Base-by-base conservation (phyloP, 2,888 invertebrate species). In the Achlya flavicornis region DNA sequence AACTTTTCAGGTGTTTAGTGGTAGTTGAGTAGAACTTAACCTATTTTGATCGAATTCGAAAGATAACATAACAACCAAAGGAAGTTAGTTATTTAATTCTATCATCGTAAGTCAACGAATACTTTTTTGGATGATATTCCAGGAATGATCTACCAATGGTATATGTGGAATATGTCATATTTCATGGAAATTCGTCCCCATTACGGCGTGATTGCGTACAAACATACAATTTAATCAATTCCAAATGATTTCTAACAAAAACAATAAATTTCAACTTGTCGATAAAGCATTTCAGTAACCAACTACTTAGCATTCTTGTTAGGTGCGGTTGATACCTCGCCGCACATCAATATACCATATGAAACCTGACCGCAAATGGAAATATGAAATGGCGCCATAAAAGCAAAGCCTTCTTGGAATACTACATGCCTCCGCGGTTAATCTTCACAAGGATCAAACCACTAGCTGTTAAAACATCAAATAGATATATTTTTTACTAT, bases 311-410 rank as follows among this genome's bases (percentile, higher is more conserved):
- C 75, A 88, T 85, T 87, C 85, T 64, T 62, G 72, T 71, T 71
- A 78, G 75, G 79, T 73, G 67, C 70, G 70, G 66, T 26, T 66
- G 64, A 71, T 68, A 69, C 71, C 73, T 78, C 69, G 75, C 63
- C 69, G 74, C 67, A 85, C 83, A 85, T 87, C 66, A 72, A 68
- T 81, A 86, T 84, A 66, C 66, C 63, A 71, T 75, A 79, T 79
- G 77, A 73, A 81, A 80, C 77, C 71, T 72, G 77, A 76, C 72
- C 77, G 74, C 76, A 70, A 76, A 75, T 77, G 73, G 69, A 77
- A 80, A 81, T 76, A 79, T 81, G 77, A 83, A 84, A 81, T 83
- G 75, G 79, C 75, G 71, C 80, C 77, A 75, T 83, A 78, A 77
- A 78, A 75, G 69, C 73, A 73, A 71, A 74, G 66, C 72, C 73